Evolutionary conservation across 2,113 vertebrate species (phyloP), one percentile per base, ranked within the genome.

Genomic region (Eptesicus fuscus): DNA sequence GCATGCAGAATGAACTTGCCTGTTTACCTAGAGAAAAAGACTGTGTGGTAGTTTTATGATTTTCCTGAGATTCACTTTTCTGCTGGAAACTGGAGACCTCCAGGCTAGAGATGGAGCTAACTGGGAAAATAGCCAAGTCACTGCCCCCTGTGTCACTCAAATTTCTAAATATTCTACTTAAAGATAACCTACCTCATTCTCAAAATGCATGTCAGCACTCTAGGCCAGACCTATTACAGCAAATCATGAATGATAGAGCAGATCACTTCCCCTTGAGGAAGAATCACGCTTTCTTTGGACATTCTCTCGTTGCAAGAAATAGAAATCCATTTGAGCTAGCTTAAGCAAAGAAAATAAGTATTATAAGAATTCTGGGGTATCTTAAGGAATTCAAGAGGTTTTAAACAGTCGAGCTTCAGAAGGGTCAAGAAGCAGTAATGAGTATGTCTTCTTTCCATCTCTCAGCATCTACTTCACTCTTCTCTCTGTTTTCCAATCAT

Each of bases 1-100:
- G 85, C 90, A 96, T 97, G 85, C 95, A 83, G 95, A 97, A 69
- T 95, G 93, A 96, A 82, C 88, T 79, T 91, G 88, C 28, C 85
- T 23, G 1, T 61, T 94, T 74, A 56, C 88, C 78, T 51, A 65
- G 49, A 96, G 92, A 92, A 88, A 94, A 78, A 88, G 51, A 9
- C 47, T 22, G 11, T 61, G 79, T 7, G 30, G 61, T 69, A n/a
- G 51, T 69, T 89, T 85, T 82, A 74, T 85, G 83, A 92, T 97
- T 96, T 96, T 65, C 88, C 80, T 40, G 42, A 93, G 79, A 71
- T 95, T 85, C n/a, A 53, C 13, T 30, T 82, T 88, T 83, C 84
- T 59, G 59, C 82, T 59, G 59, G 30, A 92, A 93, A 28, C 49
- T 88, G 61, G 69, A 90, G 91, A 30, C 37, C 69, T 95, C 85